Base-by-base conservation (phyloP, 2,113 vertebrate genomes). In the Narcine bancroftii region DNA sequence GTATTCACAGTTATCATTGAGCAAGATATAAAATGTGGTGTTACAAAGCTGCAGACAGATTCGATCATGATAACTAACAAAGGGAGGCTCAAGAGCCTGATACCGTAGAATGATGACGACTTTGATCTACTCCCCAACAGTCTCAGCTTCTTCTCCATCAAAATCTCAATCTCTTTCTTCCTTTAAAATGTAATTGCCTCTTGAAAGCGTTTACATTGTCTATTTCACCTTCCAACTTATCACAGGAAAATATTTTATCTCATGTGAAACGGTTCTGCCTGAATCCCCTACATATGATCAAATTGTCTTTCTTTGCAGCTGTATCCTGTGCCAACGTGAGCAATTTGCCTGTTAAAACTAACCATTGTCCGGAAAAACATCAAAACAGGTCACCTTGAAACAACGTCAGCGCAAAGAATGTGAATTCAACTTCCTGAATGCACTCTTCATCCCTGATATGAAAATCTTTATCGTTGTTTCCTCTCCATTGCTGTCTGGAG, bases 351-450 rank as follows among this genome's bases (percentile, higher is more conserved):
- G 33, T 60, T 60, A 87, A 60, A 87, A 17, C n/a, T 17, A 33
- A 13, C 0, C n/a, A 60, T 60, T 17, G 36, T 60, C 81, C 19
- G 36, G 13, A n/a, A 87, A 69, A 60, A 60, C 21, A n/a, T 36
- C 81, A 87, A 60, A 87, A 7, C 33, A 17, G 81, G 53, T 87
- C 81, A 87, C 81, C 53, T 87, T 83, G 24, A 83, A 10, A 53
- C 79, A 11, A 36, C 33, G 29, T 36, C 81, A 36, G 56, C 36
- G 19, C 53, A 87, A n/a, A 56, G 33, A 15, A 87, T 7, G 53
- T n/a, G 5, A 60, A 53, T 50, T 47, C 79, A 83, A 50, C 50
- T 87, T 87, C 53, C 53, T 60, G 17, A 87, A 36, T 33, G 33
- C 60, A 60, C 36, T 53, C 17, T 63, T 53, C 6, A 17, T 1